phyloP scores from a whole-genome alignment of 2,888 invertebrate species.

The Pherbina coryleti region DNA sequence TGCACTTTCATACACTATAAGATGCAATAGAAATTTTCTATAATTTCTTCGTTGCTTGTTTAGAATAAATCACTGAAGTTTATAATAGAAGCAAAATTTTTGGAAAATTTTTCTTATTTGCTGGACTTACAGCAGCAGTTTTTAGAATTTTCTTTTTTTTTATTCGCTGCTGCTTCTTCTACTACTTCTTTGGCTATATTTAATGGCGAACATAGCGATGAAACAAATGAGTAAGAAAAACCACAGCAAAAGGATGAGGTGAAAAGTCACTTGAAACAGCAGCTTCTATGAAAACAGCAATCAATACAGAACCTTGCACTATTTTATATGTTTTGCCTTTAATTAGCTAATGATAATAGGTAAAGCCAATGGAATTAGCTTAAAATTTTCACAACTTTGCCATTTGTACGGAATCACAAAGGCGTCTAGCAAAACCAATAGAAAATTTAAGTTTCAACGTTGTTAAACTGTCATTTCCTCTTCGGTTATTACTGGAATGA shows the following conservation, averaged over 20 bases:
- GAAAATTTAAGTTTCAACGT: background rate
- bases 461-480: background rate
- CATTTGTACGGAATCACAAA: background rate
- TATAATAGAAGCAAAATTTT: background rate
- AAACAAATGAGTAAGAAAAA: background rate
- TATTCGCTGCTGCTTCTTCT: conserved; percentile 10
- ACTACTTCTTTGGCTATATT: background rate
- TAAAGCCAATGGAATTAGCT: background rate
- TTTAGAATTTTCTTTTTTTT: background rate
- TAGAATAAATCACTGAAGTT: background rate
- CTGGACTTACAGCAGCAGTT: background rate
- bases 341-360: no score
- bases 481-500: background rate
- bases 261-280: conserved; percentile 10
- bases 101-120: background rate
- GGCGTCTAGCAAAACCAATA: background rate
- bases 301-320: background rate
- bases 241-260: conserved; percentile 11
- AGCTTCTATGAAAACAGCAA: background rate
- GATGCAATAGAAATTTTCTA: background rate
- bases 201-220: conserved; percentile 24
- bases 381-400: background rate
- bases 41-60: background rate
- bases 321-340: background rate
- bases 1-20: background rate